Base-by-base conservation (phyloP, 2,888 invertebrate genomes). In the Dolomedes plantarius region DNA sequence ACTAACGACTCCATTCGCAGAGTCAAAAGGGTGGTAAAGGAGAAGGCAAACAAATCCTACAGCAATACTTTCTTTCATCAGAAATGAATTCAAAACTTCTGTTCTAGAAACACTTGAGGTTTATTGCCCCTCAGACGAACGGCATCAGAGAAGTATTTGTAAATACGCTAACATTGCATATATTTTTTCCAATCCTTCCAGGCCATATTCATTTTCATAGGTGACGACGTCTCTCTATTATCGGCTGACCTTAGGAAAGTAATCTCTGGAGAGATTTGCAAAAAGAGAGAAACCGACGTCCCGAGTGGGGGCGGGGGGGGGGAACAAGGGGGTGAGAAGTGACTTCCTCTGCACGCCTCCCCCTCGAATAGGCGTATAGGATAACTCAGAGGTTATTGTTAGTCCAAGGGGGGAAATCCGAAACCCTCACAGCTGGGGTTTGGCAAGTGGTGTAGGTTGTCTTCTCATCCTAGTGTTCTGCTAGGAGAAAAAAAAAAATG, bases 391-490 rank as follows among this genome's bases (percentile, higher is more conserved):
- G 77, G 77, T 85, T 73, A 77, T 85, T 77, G 77, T 85, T 77
- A 73, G 77, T 68, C 77, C 67, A 72, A 77, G 73, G 83, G 83
- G 76, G 32, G 83, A 85, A 85, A 85, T 31, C 56, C 27, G 83
- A 85, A 65, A 85, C 83, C 83, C 65, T 56, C 83, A 65, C 83
- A 85, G 83, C 83, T 77, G 83, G 76, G 77, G 82, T 75, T 62
- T 71, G 69, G 69, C 69, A 82, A 83, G 82, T 83, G 83, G 77
- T 64, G 56, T 68, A 39, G 68, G 81, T 75, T 81, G 81, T 81
- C 74, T 73, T 74, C 73, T 27, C 65, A 36, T 69, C 39, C 7
- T 50, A 64, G 64, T 62, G 73, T 56, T 80, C 71, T 72, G 31
- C 27, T 71, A 39, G 46, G 56, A 29, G 23, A 56, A 50, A 23